Base-by-base conservation (phyloP, 1,140 invertebrate genomes). In the Acromyrmex heyeri region DNA sequence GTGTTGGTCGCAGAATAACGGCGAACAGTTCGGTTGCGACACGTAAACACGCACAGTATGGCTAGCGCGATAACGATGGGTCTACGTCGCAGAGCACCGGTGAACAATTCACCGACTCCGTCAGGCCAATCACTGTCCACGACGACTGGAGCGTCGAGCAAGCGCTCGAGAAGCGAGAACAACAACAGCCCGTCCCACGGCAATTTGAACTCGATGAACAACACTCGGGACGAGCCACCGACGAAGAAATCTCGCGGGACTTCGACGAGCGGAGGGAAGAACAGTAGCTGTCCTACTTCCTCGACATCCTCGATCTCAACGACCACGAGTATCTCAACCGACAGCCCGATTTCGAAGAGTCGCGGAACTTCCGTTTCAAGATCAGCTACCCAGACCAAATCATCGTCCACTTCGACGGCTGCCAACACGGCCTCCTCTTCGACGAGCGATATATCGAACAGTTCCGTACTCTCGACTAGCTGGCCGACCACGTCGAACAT, bases 121-220 rank as follows among this genome's bases (percentile, higher is more conserved):
- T 87, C 92, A 16, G 55, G 79, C 69, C 92, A 92, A 38, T 90
- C 91, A 34, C 61, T 90, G 30, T 61, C 91, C 50, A 77, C 59
- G 61, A 8, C 34, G 34, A 38, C 34, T 38, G 59, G 86, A 48
- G 57, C 90, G 55, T 91, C 94, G 8, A 92, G 93, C 90, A 95
- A 95, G 81, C 94, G 95, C 24, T 94, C 94, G 48, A 92, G 95
- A 38, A 92, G 94, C 38, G 95, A 95, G 77, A 95, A 95, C 87
- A 95, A 95, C 92, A 95, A 95, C 92, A 95, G 93, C 70, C 94
- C 94, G 64, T 95, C 94, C 72, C 95, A 95, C 44, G 95, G 95
- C 6, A 95, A 95, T 88, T 88, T 95, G 24, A 95, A 95, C 88
- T 95, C 95, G 24, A 88, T 93, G 90, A 89, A 87, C 69, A 57